Evolutionary conservation across 1,140 invertebrate genomes (phyloP), one percentile per base, ranked within the genome.

Genomic region (Acyrthosiphon pisum): DNA sequence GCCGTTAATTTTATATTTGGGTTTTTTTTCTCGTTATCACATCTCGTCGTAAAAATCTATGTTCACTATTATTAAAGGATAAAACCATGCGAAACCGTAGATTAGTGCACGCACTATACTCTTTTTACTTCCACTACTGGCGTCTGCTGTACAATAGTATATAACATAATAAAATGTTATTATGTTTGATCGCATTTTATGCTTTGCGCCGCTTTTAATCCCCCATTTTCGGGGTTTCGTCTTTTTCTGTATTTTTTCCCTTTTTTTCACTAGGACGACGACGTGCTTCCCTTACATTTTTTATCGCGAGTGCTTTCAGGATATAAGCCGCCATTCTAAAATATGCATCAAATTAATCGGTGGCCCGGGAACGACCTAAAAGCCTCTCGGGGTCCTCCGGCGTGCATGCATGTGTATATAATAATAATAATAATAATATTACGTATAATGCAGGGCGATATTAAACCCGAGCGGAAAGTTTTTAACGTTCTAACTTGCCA

Each of bases 291-390:
- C 56, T 60, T 90, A 81, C 46, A 91, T 91, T 81, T 91, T 89
- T 81, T 91, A 91, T 84, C 68, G 81, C 35, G 81, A 93, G 81
- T 86, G 91, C 81, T 86, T 56, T 84, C 30, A 37, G 91, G 86
- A 44, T 76, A 30, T 93, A 86, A 86, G 91, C 91, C 23, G 91
- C 81, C 76, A 53, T 83, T 86, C 48, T 93, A 53, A 93, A 93
- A 93, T 93, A 93, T 93, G 81, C 91, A 93, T 93, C 91, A 93
- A 93, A 93, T 93, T 93, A 93, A 93, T 93, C 91, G 91, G 91
- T 83, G 91, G 81, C 91, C 81, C 91, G 91, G 91, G 81, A 93
- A 93, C 76, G 91, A 93, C 91, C 91, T 93, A 93, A 93, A 93
- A 93, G 81, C 91, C 91, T 93, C 81, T 93, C 81, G 41, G 81